phyloP scores from a whole-genome alignment of 2,113 vertebrate genomes.

The Galeopterus variegatus region DNA sequence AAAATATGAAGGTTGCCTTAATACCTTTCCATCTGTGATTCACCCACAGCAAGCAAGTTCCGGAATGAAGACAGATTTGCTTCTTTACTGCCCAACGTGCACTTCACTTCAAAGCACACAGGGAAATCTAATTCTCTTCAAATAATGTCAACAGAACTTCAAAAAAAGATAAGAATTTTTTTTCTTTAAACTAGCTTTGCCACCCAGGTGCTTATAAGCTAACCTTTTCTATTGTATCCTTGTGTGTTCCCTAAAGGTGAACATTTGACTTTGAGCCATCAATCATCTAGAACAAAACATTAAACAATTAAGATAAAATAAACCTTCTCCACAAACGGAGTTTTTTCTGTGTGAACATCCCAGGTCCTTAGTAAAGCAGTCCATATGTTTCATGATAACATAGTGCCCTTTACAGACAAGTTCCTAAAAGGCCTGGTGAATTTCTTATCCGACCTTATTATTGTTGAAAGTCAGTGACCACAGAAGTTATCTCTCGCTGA shows the following conservation, averaged over 20 bases:
- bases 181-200: slow-evolving; percentile 51
- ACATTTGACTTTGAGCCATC: slow-evolving; percentile 48
- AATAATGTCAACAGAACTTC: slow-evolving; percentile 47
- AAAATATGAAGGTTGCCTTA: slow-evolving; percentile 49
- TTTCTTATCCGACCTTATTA: slow-evolving; percentile 73
- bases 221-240: slow-evolving; percentile 29
- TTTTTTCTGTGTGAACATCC: slow-evolving; percentile 42
- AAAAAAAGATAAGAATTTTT: slow-evolving; percentile 10
- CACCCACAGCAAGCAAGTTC: slow-evolving; percentile 49
- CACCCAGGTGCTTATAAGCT: not conserved
- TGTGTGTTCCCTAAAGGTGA: slow-evolving; percentile 63
- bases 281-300: slow-evolving; percentile 57
- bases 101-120: slow-evolving; percentile 66
- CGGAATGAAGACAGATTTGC: not conserved
- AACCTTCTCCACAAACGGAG: slow-evolving; percentile 48
- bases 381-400: slow-evolving; percentile 60
- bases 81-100: not conserved
- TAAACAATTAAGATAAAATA: slow-evolving; percentile 22
- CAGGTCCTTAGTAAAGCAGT: slow-evolving; percentile 49
- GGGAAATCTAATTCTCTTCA: slow-evolving; percentile 60
- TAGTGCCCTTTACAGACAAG: slow-evolving; percentile 61
- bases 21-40: slow-evolving; percentile 51
- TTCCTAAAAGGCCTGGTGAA: slow-evolving; percentile 68
- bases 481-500: slow-evolving; percentile 63
- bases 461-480: slow-evolving; percentile 77